Evolutionary conservation across 2,113 vertebrate species (phyloP).

Genomic region (Rhinichthys klamathensis): DNA sequence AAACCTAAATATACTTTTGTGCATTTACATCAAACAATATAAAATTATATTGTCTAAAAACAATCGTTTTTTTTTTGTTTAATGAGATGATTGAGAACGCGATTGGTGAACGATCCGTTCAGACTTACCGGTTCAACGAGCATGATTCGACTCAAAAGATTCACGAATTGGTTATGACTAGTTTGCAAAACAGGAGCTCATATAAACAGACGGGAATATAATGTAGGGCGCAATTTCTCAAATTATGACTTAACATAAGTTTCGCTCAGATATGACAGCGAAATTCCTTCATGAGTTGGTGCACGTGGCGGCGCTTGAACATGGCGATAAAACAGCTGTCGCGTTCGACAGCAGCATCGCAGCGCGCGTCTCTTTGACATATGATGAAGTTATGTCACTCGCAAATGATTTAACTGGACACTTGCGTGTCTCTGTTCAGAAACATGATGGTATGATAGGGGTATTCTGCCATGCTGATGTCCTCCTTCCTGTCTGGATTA

Average conservation of each 20-base stretch:
- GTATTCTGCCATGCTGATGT: slow-evolving; percentile 85
- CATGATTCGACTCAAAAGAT: slow-evolving; percentile 1
- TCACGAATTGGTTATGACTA: neutral
- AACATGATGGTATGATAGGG: slow-evolving; percentile 73
- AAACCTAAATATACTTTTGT: neutral
- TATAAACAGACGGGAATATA: too few relatives aligned
- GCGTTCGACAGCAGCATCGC: slow-evolving; percentile 73
- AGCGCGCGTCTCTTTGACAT: slow-evolving; percentile 66
- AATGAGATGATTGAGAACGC: neutral
- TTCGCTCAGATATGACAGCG: slow-evolving; percentile 54
- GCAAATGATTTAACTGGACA: slow-evolving; percentile 73
- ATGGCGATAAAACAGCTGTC: slow-evolving; percentile 75
- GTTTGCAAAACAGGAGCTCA: neutral
- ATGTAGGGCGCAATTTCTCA: neutral
- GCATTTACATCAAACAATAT: neutral
- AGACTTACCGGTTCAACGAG: neutral
- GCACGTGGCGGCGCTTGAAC: slow-evolving; percentile 66
- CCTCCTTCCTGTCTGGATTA: slow-evolving; percentile 86
- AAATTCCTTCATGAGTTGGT: slow-evolving; percentile 81
- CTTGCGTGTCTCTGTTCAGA: slow-evolving; percentile 67
- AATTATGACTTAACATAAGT: neutral
- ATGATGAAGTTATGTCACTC: slow-evolving; percentile 66
- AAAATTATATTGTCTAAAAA: neutral
- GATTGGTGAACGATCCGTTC: neutral
- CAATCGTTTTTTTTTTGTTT: too few relatives aligned